Evolutionary conservation across 1,140 invertebrate species (phyloP).

Genomic region (Drosophila carrolli): DNA sequence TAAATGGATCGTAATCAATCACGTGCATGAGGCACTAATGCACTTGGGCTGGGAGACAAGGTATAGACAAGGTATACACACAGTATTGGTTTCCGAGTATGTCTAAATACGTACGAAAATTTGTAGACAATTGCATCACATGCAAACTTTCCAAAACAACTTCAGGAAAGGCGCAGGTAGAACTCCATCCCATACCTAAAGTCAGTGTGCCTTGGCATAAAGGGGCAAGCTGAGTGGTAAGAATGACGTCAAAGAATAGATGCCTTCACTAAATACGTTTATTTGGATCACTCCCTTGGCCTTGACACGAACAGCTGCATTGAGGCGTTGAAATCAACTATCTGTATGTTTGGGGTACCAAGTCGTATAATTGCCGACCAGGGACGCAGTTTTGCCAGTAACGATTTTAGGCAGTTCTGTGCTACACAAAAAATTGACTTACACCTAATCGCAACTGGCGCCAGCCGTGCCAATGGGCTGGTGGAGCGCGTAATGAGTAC

Average conservation of each 20-base stretch:
- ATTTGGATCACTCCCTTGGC: not conserved
- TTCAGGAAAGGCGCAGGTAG: constrained; percentile 6
- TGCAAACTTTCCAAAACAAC: not conserved
- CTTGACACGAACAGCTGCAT: constrained; percentile 1
- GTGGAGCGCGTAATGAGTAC: constrained; percentile 4
- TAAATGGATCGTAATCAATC: constrained; percentile 29
- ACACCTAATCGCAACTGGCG: constrained; percentile 9
- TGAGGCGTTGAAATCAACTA: constrained; percentile 9
- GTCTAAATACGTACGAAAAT: too few species aligned
- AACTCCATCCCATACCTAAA: constrained; percentile 15
- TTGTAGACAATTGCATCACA: not conserved
- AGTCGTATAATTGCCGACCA: constrained; percentile 8
- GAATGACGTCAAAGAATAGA: too few species aligned
- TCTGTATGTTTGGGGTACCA: constrained; percentile 14
- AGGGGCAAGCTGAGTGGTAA: too few species aligned
- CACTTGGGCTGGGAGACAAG: constrained; percentile 26
- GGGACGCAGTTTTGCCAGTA: constrained; percentile 7
- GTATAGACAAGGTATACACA: constrained; percentile 3
- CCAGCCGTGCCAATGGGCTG: not conserved
- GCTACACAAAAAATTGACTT: constrained; percentile 11
- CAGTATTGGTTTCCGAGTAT: not conserved
- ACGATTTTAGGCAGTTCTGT: constrained; percentile 8
- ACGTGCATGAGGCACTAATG: constrained; percentile 21
- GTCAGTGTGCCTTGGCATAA: not conserved
- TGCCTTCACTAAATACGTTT: too few species aligned